Base-by-base conservation (phyloP, 1,140 invertebrate genomes). In the Platyscapa corneri region DNA sequence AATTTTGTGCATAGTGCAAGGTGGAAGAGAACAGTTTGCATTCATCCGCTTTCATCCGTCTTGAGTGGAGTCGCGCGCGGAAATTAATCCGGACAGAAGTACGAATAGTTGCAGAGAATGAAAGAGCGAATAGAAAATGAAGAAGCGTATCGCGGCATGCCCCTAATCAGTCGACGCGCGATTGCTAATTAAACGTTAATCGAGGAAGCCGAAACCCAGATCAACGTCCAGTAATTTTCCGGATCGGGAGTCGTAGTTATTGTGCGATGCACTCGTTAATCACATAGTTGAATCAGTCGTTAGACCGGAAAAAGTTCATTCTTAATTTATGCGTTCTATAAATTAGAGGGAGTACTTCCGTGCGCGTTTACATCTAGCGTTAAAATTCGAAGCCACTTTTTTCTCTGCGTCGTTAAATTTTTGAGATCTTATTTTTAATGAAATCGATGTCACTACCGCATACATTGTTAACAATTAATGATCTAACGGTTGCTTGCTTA, bases 161-260 rank as follows among this genome's bases (percentile, higher is more conserved):
- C 10, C 39, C 74, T 72, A 46, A 72, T 65, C 72, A 80, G 70
- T 27, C 30, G 32, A 16, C 42, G 37, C 72, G 72, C 60, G 70
- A 67, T 81, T 86, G 39, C 46, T 82, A 82, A 86, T 82, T 80
- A 82, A 82, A 85, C 72, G 84, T 56, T 67, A 32, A 60, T 27
- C 34, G 30, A n/a, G n/a, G 72, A 23, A 27, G 5, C 39, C 34
- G 20, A 7, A 32, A 46, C 49, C 46, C 76, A 49, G 75, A 72
- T 79, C 76, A 64, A 81, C 78, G 83, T 72, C 65, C 64, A 46
- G 65, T 37, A 39, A 84, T 84, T 79, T 72, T 78, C 39, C 53
- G 60, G 75, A 65, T 56, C 83, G 76, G 16, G 34, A 34, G 67
- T 27, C n/a, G 23, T 53, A 65, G 37, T 80, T 80, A 56, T 79